Evolutionary conservation across 2,113 vertebrate species (phyloP).

Genomic region (Salvelinus namaycush): DNA sequence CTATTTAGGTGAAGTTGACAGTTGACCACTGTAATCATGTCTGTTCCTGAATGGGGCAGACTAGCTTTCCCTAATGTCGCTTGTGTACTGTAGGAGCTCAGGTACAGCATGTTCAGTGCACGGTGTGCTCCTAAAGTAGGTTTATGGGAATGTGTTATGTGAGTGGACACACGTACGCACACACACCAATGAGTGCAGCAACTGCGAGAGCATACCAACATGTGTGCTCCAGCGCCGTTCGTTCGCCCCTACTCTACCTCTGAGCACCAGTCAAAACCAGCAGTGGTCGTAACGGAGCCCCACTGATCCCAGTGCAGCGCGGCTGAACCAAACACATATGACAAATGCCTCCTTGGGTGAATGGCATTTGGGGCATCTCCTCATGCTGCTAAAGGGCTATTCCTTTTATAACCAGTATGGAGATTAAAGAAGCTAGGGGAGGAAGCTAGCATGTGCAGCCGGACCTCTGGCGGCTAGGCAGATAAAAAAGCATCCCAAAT

Average conservation of each 20-base stretch:
- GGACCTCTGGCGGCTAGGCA: slow-evolving; percentile 33
- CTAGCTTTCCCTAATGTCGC: too few relatives aligned
- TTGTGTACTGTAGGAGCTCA: too few relatives aligned
- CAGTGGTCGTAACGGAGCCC: slow-evolving; percentile 34
- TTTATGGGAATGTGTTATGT: too few relatives aligned
- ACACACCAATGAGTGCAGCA: neutral
- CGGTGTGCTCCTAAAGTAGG: too few relatives aligned
- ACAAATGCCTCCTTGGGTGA: slow-evolving; percentile 64
- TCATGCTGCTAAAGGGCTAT: slow-evolving; percentile 65
- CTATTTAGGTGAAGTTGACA: too few relatives aligned
- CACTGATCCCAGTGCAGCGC: slow-evolving; percentile 56
- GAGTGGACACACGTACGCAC: slow-evolving; percentile 9
- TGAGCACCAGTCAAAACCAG: slow-evolving; percentile 44
- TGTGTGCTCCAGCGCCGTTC: slow-evolving; percentile 23
- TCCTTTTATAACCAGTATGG: slow-evolving; percentile 63
- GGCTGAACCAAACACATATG: slow-evolving; percentile 59
- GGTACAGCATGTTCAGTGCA: too few relatives aligned
- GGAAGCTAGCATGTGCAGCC: slow-evolving; percentile 62
- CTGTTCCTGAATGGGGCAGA: too few relatives aligned
- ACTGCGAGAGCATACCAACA: slow-evolving; percentile 40
- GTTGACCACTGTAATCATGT: too few relatives aligned
- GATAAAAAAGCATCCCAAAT: slow-evolving; percentile 73
- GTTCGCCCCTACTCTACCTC: slow-evolving; percentile 40
- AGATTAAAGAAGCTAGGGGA: slow-evolving; percentile 55
- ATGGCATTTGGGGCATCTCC: slow-evolving; percentile 66